A percentile compares a stretch with the other conserved stretches of the same genome.
phyloP scores from a whole-genome alignment of 2,888 invertebrate species.

The Piscicola geometra region DNA sequence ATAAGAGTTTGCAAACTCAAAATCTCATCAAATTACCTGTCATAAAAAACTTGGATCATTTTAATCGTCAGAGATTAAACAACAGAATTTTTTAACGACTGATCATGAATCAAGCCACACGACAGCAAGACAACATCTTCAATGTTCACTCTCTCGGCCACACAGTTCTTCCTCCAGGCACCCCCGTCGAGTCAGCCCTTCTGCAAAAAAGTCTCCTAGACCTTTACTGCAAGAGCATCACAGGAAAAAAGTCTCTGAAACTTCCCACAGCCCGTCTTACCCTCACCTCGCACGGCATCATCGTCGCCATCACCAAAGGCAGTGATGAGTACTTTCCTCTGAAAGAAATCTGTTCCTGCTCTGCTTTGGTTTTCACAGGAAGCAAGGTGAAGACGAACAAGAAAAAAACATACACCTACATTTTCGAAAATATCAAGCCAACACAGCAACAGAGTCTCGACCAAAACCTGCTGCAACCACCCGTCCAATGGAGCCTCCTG shows the following conservation, averaged over 20 bases:
- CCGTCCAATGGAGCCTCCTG: constrained; percentile 80
- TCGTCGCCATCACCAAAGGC: constrained; percentile 64
- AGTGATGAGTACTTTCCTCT: constrained; percentile 57
- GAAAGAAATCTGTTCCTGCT: constrained; percentile 60
- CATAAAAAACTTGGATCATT: no score
- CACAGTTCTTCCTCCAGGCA: constrained; percentile 91
- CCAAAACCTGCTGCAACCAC: constrained; percentile 47
- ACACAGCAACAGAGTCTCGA: constrained; percentile 41
- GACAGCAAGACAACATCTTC: constrained; percentile 44
- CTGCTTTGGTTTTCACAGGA: constrained; percentile 49
- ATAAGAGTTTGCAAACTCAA: no score
- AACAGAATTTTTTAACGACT: no score
- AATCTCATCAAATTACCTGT: no score
- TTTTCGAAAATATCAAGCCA: constrained; percentile 67
- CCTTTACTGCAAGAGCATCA: constrained; percentile 86
- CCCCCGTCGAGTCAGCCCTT: constrained; percentile 85
- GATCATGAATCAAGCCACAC: not conserved
- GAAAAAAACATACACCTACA: constrained; percentile 56
- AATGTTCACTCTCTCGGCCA: constrained; percentile 92
- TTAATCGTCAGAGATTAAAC: no score
- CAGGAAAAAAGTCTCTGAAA: constrained; percentile 58
- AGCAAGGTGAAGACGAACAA: constrained; percentile 43
- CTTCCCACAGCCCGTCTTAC: constrained; percentile 37
- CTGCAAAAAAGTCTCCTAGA: constrained; percentile 94
- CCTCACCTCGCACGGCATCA: constrained; percentile 57